Base-by-base conservation (phyloP, 2,888 invertebrate species). In the Stegophylla sp. region DNA sequence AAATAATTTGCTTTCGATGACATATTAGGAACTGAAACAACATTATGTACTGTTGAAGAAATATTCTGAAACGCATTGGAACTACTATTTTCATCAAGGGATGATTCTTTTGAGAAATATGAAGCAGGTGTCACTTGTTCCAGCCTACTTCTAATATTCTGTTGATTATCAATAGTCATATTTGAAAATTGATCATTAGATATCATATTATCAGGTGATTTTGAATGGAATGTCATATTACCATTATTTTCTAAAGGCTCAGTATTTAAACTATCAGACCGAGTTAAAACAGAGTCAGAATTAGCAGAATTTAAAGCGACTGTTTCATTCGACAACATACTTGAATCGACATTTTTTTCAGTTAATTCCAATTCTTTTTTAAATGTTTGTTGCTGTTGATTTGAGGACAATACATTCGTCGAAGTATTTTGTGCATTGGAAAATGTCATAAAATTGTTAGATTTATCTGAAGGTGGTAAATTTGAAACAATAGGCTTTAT, bases 141-240 rank as follows among this genome's bases (percentile, higher is more conserved):
- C 10, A 34, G 61, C 5, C 17, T 48, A 26, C 17, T 23, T 48
- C 34, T 17, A n/a, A 51, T 13, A n/a, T 41, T 63, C 41, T 69
- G 48, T 26, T 71, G 34, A 61, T 69, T 51, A 61, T 51, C 59
- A 41, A 71, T 61, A 13, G 34, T 20, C 43, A 56, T 48, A n/a
- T 34, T 79, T 9, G 61, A 71, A 63, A 69, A 61, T n/a, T 56
- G 56, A 59, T 69, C 12, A 59, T 45, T 69, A 7, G 48, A 20
- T 43, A n/a, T 28, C 3, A 28, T 13, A 56, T 56, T 56, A 56
- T 56, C 56, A 23, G 67, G 10, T 26, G 1, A 3, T 20, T 20
- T 41, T 12, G 20, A 43, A 64, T 13, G n/a, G 3, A 5, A 43
- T 20, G n/a, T 20, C 12, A 28, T 17, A 7, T n/a, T 45, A 45